A percentile compares a stretch with the other conserved stretches of the same genome.
Evolutionary conservation across 2,113 vertebrate genomes (phyloP).

Genomic region (Mola mola): DNA sequence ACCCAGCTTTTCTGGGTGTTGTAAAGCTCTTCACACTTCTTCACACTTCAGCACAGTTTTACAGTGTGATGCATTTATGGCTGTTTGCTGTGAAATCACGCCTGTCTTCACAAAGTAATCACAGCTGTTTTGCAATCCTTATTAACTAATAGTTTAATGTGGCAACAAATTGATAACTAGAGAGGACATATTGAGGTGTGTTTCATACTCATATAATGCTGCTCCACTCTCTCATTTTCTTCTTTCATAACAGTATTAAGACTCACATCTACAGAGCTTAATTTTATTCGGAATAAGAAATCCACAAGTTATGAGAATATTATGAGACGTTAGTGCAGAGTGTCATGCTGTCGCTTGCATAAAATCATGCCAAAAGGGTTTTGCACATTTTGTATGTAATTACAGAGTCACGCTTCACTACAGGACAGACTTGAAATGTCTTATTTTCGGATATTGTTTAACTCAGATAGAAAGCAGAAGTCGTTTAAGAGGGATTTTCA

Average conservation of each 20-base stretch:
- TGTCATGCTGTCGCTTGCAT: not conserved
- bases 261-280: no score
- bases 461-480: constrained; percentile 14
- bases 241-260: no score
- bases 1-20: no score
- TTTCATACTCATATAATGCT: not conserved
- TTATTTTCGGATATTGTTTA: no score
- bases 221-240: no score
- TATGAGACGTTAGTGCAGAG: constrained; percentile 2
- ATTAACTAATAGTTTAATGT: constrained; percentile 13
- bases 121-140: not conserved
- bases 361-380: not conserved
- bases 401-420: constrained; percentile 4
- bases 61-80: not conserved
- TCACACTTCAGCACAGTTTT: no score
- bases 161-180: constrained; percentile 3
- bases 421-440: constrained; percentile 8
- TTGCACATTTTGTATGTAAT: constrained; percentile 20
- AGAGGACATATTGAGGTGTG: constrained; percentile 17
- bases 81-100: constrained; percentile 4
- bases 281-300: constrained; percentile 14
- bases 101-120: constrained; percentile 8
- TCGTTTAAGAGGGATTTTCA: not conserved
- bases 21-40: no score
- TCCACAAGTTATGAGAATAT: not conserved